Percentiles rank a stretch among this genome's conserved stretches.
These are phyloP conservation scores for Opisthocomus hoazin DNA, from an alignment of 2,113 vertebrate species.

Conservation along the genomic window DNA sequence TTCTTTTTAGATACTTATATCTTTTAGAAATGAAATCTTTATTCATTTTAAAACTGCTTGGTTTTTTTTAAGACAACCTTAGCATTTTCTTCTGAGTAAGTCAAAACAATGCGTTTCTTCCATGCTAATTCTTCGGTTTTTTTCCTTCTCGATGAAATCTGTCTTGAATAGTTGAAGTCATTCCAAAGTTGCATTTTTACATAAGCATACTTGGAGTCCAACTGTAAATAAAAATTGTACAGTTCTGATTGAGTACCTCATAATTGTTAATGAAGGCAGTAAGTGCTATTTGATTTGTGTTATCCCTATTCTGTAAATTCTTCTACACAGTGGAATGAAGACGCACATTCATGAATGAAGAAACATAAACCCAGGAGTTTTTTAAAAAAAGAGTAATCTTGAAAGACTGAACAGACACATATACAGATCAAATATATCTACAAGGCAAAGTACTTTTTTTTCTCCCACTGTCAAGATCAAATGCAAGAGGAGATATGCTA, in stretches of 20 bases:
- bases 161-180: neutral
- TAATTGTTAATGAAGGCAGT: neutral
- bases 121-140: neutral
- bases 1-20: neutral
- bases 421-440: neutral
- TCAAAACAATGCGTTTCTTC: neutral
- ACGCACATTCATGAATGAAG: neutral
- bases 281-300: neutral
- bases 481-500: neutral
- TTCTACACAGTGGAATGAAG: neutral
- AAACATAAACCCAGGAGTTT: neutral
- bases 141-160: neutral
- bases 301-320: neutral
- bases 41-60: neutral
- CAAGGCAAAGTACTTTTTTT: neutral
- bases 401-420: neutral
- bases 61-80: neutral
- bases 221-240: neutral
- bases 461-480: neutral
- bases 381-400: neutral
- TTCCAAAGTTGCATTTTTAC: neutral
- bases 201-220: neutral
- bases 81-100: neutral
- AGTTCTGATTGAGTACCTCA: neutral
- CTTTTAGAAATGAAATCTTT: neutral